Percentiles rank a stretch among this genome's conserved stretches.
Conservation (phyloP, 2,797 vertebrate species). For the Lepus townsendii region DNA sequence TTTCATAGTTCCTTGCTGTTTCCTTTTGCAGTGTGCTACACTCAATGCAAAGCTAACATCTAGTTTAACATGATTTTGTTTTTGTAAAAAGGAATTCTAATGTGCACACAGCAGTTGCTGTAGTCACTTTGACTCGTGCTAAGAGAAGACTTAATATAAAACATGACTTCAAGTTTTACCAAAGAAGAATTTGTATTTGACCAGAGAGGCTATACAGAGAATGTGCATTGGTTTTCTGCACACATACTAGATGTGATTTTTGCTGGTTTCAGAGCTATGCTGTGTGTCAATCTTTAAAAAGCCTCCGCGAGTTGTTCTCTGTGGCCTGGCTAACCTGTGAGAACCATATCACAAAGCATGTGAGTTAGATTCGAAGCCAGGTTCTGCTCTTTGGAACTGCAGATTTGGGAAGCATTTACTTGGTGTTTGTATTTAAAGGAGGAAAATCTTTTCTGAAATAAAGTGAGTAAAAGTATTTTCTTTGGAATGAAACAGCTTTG, state of each 20-base stretch:
- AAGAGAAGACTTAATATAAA: not conserved
- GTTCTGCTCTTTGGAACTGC: not conserved
- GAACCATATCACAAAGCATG: not conserved
- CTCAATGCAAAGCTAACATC: not conserved
- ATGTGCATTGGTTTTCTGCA: not conserved
- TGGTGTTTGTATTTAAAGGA: slow-evolving; percentile 3
- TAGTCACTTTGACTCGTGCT: not conserved
- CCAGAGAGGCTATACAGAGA: not conserved
- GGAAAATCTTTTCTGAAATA: not conserved
- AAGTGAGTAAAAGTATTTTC: not conserved
- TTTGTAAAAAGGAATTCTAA: not conserved
- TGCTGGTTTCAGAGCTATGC: not conserved
- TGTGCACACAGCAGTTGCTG: not conserved
- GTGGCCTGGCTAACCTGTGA: not conserved
- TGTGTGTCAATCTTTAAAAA: not conserved
- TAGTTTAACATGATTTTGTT: slow-evolving; percentile 15
- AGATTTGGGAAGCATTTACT: slow-evolving; percentile 20
- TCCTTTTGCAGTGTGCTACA: not conserved
- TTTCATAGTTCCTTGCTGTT: slow-evolving; percentile 30
- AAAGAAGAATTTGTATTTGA: not conserved
- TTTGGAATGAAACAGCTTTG: not conserved
- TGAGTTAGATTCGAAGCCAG: not conserved
- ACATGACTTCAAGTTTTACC: no score
- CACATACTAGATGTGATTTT: not conserved
- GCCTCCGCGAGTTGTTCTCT: not conserved